Percentiles rank a stretch among this genome's conserved stretches.
phyloP scores from a whole-genome alignment of 1,140 invertebrate species.

The Sinonovacula constricta region DNA sequence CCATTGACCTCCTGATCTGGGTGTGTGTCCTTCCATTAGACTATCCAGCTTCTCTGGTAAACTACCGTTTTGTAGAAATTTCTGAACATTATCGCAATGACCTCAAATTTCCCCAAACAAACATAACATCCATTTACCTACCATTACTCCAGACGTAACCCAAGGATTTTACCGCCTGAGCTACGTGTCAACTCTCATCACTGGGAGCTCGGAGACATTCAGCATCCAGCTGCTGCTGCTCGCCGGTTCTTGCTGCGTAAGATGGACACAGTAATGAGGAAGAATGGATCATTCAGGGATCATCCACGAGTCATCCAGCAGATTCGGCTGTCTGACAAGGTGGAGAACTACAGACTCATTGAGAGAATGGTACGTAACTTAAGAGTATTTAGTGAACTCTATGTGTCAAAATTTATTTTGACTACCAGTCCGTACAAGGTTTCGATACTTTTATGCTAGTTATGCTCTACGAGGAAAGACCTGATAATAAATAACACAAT shows the following conservation, averaged over 20 bases:
- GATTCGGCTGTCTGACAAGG: conserved; percentile 35
- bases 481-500: background rate
- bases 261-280: conserved; percentile 35
- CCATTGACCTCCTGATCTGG: too few species aligned
- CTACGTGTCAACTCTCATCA: conserved; percentile 30
- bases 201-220: conserved; percentile 42
- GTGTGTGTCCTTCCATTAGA: too few species aligned
- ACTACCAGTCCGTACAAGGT: too few species aligned
- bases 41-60: too few species aligned
- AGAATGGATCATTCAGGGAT: conserved; percentile 20
- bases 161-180: conserved; percentile 20
- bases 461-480: too few species aligned
- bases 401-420: background rate
- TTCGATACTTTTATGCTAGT: too few species aligned
- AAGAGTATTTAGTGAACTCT: background rate
- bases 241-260: conserved; percentile 9
- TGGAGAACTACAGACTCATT: conserved; percentile 34
- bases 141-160: too few species aligned
- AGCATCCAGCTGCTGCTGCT: conserved; percentile 27
- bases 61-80: too few species aligned
- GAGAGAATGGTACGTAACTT: conserved; percentile 22
- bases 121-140: too few species aligned
- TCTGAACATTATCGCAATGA: too few species aligned
- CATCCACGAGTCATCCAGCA: conserved; percentile 31
- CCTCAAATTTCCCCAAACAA: too few species aligned